Percentiles rank a stretch among this genome's conserved stretches.
Conservation (phyloP, 1,140 invertebrate species). For the Aporrectodea caliginosa region DNA sequence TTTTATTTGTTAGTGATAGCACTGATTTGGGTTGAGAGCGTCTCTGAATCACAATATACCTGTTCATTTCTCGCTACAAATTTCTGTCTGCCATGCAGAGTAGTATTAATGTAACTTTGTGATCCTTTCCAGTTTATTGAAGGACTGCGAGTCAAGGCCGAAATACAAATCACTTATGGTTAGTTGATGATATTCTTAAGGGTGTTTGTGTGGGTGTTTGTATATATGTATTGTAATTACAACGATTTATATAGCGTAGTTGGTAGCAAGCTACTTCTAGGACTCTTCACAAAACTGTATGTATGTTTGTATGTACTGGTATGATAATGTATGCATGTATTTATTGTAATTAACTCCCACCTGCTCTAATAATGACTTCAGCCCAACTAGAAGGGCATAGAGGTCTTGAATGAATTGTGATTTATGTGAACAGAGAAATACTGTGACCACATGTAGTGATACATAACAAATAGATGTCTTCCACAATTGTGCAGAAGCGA, state of each 20-base stretch:
- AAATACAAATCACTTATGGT: constrained; percentile 84
- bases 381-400: not conserved
- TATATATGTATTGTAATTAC: too few species aligned
- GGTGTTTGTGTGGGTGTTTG: too few species aligned
- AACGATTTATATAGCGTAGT: too few species aligned
- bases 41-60: not conserved
- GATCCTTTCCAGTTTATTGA: constrained; percentile 81
- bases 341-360: not conserved
- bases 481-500: too few species aligned
- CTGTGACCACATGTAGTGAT: too few species aligned
- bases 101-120: too few species aligned
- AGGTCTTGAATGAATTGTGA: not conserved
- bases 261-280: too few species aligned
- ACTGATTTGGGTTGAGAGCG: too few species aligned
- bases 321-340: not conserved
- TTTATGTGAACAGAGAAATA: not conserved
- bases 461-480: too few species aligned
- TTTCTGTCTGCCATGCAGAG: not conserved
- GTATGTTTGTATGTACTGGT: not conserved
- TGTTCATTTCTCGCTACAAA: not conserved
- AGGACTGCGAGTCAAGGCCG: constrained; percentile 82
- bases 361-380: not conserved
- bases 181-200: constrained; percentile 35
- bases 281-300: too few species aligned
- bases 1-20: not conserved